Base-by-base conservation (phyloP, 2,888 invertebrate species). In the Lacanobia wlatinum region DNA sequence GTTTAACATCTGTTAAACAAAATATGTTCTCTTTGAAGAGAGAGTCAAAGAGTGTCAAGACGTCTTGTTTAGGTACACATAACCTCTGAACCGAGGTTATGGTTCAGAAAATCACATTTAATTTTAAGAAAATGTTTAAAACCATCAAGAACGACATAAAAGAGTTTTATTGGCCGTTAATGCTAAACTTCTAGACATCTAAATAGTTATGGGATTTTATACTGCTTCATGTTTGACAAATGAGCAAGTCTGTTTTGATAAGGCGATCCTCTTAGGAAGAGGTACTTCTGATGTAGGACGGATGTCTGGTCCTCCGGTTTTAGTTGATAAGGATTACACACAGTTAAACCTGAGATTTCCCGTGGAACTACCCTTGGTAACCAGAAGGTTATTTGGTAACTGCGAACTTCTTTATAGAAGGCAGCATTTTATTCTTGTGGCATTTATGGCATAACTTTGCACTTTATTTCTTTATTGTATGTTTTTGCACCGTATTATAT, bases 21-120 rank as follows among this genome's bases (percentile, higher is more conserved):
- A n/a, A n/a, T n/a, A n/a, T n/a, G n/a, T n/a, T n/a, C n/a, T n/a
- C n/a, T n/a, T n/a, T n/a, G n/a, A n/a, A n/a, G n/a, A n/a, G n/a
- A n/a, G n/a, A n/a, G n/a, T n/a, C n/a, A n/a, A n/a, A n/a, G n/a
- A n/a, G n/a, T n/a, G n/a, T n/a, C n/a, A n/a, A n/a, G 28, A 38
- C 7, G 16, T 18, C 21, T 59, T 64, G 63, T 71, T n/a, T n/a
- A n/a, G n/a, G 71, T 21, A 46, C 18, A 72, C n/a, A 72, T 59
- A 46, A 59, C 23, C 43, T 71, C 52, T 63, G 1, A 63, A 7
- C 52, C 2, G n/a, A 38, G 52, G n/a, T 28, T 46, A 28, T 10
- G 23, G 52, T 52, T 53, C n/a, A 73, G 16, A 18, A 46, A 18
- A 34, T 12, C 23, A 23, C 23, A 16, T 52, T 9, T n/a, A 55